Percentiles rank a stretch among this genome's conserved stretches.
phyloP scores from a whole-genome alignment of 2,888 invertebrate species.

The Eurois occulta region DNA sequence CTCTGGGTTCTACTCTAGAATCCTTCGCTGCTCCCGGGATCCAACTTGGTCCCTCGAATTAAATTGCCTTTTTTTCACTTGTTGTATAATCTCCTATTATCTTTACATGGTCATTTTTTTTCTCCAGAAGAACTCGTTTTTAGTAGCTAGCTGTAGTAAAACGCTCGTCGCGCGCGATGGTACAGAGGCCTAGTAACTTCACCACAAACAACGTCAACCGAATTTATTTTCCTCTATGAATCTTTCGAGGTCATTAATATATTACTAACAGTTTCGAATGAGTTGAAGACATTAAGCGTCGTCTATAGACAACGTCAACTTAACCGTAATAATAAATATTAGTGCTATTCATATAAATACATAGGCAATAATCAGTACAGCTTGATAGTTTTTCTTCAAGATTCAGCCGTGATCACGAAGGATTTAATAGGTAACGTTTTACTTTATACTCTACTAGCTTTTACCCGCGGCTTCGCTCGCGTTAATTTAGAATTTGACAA shows the following conservation, averaged over 20 bases:
- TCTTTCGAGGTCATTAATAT: neutral
- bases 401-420: neutral
- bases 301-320: neutral
- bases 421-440: neutral
- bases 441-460: neutral
- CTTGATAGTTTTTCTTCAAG: neutral
- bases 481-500: too few relatives aligned
- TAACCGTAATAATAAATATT: neutral
- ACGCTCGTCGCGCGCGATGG: neutral
- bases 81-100: too few relatives aligned
- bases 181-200: neutral
- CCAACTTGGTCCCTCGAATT: too few relatives aligned
- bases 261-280: neutral
- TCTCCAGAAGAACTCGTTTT: neutral
- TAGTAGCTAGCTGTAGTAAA: neutral
- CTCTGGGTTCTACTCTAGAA: too few relatives aligned
- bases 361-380: neutral
- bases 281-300: neutral
- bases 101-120: too few relatives aligned
- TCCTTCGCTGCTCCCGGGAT: too few relatives aligned
- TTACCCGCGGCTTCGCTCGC: too few relatives aligned
- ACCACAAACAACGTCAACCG: neutral
- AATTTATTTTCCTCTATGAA: neutral
- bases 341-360: neutral
- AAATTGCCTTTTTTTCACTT: too few relatives aligned